Base-by-base conservation (phyloP, 2,888 invertebrate genomes). In the Rutpela maculata region DNA sequence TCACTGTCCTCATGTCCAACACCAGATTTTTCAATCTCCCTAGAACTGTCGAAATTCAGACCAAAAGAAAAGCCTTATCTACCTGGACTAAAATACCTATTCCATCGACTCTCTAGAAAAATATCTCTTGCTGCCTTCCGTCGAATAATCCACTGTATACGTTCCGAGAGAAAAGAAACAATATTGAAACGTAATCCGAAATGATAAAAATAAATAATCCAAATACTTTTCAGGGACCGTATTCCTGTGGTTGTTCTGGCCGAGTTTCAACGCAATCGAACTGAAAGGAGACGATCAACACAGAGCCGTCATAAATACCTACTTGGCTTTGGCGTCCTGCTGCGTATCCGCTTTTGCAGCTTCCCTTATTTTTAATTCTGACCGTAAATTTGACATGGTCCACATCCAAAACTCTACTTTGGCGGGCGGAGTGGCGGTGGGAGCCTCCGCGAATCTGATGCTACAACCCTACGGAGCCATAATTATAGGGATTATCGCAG, bases 171-270 rank as follows among this genome's bases (percentile, higher is more conserved):
- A 12, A 43, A 43, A 15, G 43, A 43, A 43, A 43, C 43, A 15
- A 43, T 50, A 50, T 50, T n/a, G n/a, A 50, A 50, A 50, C 12
- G 15, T 15, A 50, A 50, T n/a, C 50, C 6, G 15, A 12, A 43
- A 15, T 50, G n/a, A 50, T 50, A 50, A 50, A 50, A 50, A n/a
- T 17, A 50, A 50, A 15, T 50, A 50, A 50, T n/a, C n/a, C 50
- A 3, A n/a, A 50, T 50, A 3, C n/a, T 55, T 88, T 89, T 12
- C 88, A 96, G 97, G 98, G 74, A 97, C 98, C 0, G 90, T 98
- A 73, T 98, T 99, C 90, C 91, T 99, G 63, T 99, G 98, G 98
- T 92, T 98, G 75, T 99, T 96, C 90, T 99, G 98, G 98, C 99
- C 99, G 0, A 97, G 97, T 78, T 99, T 99, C 91, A 99, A 99